Evolutionary conservation across 2,113 vertebrate species (phyloP), one percentile per base, ranked within the genome.

Genomic region (Aegotheles bennettii): DNA sequence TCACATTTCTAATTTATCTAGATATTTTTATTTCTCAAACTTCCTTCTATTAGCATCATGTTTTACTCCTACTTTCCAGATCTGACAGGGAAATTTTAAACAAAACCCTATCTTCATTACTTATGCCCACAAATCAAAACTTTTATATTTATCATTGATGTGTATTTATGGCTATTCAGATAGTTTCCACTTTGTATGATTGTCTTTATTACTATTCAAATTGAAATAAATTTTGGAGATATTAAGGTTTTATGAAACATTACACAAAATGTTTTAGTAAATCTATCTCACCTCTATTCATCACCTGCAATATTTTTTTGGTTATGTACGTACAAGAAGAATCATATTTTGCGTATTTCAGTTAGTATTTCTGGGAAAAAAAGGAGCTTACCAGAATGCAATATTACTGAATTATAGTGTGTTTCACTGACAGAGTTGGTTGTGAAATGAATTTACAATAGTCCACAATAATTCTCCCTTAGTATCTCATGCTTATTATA

Each of bases 321-420:
- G 38, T 90, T 83, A 91, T 31, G 17, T 19, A 54, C n/a, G 8
- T 36, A 17, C 25, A 70, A 59, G 56, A 90, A 83, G 67, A 88
- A 80, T 67, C 0, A 0, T 83, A 74, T 61, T 40, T 83, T 91
- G 18, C 57, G 82, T 29, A 54, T 87, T 91, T 87, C 45, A 65
- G 14, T 9, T 54, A 59, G 26, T 54, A 87, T 69, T 94, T 94
- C 91, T 77, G 84, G 79, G 87, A 57, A 84, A 35, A 70, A 45
- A 75, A 42, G 1, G 28, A n/a, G 2, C 70, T 91, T 95, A 82
- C 84, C 53, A 94, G 81, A 94, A 95, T 61, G 17, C 33, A 89
- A 24, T 95, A 89, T 79, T 95, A 38, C 67, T 90, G 87, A 94
- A 83, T 91, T 95, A 91, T 54, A 67, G 63, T 33, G 42, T 54